Conservation (phyloP, 2,797 vertebrate species). For the Halcyon smyrnensis region DNA sequence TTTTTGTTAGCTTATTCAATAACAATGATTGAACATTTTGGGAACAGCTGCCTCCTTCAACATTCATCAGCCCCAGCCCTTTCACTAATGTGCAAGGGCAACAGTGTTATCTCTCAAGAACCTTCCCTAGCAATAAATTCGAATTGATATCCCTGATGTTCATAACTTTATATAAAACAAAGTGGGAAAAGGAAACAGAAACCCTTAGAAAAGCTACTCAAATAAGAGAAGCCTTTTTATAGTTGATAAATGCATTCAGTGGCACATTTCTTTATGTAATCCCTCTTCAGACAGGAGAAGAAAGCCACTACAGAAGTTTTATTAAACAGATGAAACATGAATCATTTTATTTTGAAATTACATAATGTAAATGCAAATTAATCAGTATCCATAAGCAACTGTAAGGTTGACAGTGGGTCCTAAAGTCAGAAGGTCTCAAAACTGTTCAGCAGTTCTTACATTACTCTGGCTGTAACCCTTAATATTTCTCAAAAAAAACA, state of each 20-base stretch:
- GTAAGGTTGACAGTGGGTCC: background rate
- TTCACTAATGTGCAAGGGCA: background rate
- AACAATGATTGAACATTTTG: background rate
- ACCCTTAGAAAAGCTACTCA: background rate
- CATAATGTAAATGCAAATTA: background rate
- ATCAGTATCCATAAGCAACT: background rate
- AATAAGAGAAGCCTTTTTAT: background rate
- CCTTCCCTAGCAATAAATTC: background rate
- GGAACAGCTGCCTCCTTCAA: background rate
- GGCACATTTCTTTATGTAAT: conserved; percentile 1
- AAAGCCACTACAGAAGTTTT: background rate
- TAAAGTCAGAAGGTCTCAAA: background rate
- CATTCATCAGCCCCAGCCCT: background rate
- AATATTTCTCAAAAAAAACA: background rate
- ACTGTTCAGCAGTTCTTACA: background rate
- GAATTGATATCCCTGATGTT: conserved; percentile 3
- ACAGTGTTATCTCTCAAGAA: background rate
- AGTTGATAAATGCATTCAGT: background rate
- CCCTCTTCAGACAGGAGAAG: conserved; percentile 1
- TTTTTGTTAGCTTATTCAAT: background rate
- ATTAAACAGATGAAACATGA: background rate
- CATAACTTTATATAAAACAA: background rate
- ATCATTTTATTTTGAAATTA: conserved; percentile 21
- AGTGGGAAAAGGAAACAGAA: background rate
- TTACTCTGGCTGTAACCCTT: background rate